These are phyloP conservation scores for Pyrrhosoma nymphula DNA, from an alignment of 2,888 invertebrate genomes.

Conservation along the genomic window DNA sequence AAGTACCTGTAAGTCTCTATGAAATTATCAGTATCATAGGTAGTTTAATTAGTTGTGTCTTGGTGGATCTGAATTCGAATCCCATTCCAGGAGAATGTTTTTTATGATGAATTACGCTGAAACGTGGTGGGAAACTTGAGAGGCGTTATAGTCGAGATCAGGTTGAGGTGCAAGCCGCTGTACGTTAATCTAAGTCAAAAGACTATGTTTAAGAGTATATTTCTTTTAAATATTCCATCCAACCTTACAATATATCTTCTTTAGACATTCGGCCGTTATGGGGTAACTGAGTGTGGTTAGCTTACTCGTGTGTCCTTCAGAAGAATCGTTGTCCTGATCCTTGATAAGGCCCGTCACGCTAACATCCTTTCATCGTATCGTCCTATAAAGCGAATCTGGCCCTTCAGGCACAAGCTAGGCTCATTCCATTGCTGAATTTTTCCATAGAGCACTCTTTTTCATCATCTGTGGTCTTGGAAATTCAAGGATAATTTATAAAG, in stretches of 20 bases:
- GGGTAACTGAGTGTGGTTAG: not conserved
- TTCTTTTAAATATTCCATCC: not conserved
- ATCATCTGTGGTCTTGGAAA: not conserved
- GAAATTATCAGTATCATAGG: too few relatives aligned
- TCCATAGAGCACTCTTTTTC: not conserved
- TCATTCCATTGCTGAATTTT: not conserved
- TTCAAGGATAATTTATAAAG: not conserved
- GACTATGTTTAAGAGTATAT: not conserved
- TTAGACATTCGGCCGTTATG: not conserved
- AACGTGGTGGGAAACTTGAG: too few relatives aligned
- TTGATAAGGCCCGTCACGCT: not conserved
- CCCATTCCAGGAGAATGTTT: too few relatives aligned
- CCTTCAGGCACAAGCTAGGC: not conserved
- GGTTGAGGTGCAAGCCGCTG: not conserved
- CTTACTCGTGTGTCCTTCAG: not conserved
- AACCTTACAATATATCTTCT: not conserved
- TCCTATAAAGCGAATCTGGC: not conserved
- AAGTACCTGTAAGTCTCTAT: too few relatives aligned
- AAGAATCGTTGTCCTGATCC: not conserved
- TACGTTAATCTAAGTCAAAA: not conserved
- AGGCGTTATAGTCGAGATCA: too few relatives aligned
- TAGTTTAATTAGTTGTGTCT: too few relatives aligned
- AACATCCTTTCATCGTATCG: not conserved
- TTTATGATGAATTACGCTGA: too few relatives aligned
- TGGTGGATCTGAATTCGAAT: too few relatives aligned